These are phyloP conservation scores for Scytalopus superciliaris DNA, from an alignment of 2,113 vertebrate genomes.

Conservation along the genomic window DNA sequence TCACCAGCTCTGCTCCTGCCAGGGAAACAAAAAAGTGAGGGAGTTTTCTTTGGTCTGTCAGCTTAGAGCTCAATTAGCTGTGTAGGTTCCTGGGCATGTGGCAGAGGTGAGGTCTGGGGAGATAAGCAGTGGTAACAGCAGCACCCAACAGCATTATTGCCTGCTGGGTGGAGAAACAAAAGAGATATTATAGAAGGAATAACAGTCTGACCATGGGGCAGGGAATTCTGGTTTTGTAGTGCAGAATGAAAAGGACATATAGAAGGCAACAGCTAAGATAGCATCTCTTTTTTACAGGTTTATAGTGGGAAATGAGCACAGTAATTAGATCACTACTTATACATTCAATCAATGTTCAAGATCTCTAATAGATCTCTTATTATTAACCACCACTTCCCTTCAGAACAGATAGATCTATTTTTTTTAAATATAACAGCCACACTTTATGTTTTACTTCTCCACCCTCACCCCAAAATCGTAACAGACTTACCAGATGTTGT, in stretches of 20 bases:
- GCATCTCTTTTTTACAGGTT: background rate
- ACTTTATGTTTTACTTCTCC: background rate
- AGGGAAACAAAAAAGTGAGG: background rate
- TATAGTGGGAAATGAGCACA: background rate
- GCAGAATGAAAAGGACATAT: background rate
- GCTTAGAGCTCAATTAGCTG: background rate
- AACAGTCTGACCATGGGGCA: background rate
- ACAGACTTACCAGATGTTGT: background rate
- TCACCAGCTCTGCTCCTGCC: background rate
- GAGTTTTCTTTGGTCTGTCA: background rate
- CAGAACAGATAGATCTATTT: background rate
- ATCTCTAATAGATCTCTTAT: background rate
- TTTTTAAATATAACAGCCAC: background rate
- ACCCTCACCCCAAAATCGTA: background rate
- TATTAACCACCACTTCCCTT: background rate
- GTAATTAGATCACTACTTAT: background rate
- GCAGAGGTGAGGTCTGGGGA: background rate
- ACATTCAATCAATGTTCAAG: background rate
- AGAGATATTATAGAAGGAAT: background rate
- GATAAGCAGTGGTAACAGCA: background rate
- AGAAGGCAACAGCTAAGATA: background rate
- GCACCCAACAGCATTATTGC: background rate
- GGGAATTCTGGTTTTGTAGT: background rate
- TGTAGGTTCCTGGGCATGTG: fast-evolving
- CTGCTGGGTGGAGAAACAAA: background rate